Base-by-base conservation (phyloP, 2,797 vertebrate genomes). In the Sebastes miniatus region DNA sequence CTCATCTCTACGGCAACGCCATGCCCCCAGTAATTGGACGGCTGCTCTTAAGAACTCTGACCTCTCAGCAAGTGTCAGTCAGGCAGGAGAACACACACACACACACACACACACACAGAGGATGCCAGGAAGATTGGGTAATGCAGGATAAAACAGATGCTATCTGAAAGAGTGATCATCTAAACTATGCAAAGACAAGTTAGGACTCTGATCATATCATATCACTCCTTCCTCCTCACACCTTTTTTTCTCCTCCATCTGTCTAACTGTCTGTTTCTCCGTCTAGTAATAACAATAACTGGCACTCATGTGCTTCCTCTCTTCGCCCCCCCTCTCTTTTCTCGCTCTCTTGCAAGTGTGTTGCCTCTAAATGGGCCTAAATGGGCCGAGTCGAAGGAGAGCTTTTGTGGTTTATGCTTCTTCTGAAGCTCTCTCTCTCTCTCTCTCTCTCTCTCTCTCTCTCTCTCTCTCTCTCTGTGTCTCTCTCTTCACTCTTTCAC, bases 111-210 rank as follows among this genome's bases (percentile, higher is more conserved):
- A 47, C 58, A 16, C 79, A 73, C 25, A 7, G 47, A 73, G 59
- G 76, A 89, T 92, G 88, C 87, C 91, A 80, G 73, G 69, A 61
- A 72, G 83, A 78, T 89, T 85, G 88, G 59, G 86, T 92, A 87
- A 92, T 87, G 79, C 84, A 74, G 73, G 83, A 86, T 90, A 78
- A 88, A 93, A 83, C 89, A 89, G 86, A 92, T 87, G 81, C 87
- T 87, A 88, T 93, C 87, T 82, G 77, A 89, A 83, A 66, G 63
- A 61, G 77, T 76, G 83, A 90, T 89, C 79, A 76, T 83, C 87
- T 83, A 73, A 95, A 92, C 87, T 88, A 92, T 91, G 87, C 90
- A 78, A 81, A 88, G 87, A 91, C 92, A 93, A 91, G 91, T 93
- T 85, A 76, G 86, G 78, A 92, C 92, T 90, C 87, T 91, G 87